These are phyloP conservation scores for Propithecus perrieri DNA, from an alignment of 2,797 vertebrate genomes.

Conservation along the genomic window DNA sequence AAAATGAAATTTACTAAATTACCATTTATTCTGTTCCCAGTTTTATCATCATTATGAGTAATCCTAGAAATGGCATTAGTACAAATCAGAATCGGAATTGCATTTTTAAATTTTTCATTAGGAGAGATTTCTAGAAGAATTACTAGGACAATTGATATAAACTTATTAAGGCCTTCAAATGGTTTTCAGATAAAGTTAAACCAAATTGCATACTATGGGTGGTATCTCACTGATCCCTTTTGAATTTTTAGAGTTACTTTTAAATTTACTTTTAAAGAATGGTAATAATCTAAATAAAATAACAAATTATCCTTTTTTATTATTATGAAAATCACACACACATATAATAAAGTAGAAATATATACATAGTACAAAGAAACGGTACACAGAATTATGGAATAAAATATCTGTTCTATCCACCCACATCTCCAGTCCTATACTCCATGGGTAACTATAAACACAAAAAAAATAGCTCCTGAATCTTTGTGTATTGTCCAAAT, in stretches of 20 bases:
- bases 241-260: not conserved
- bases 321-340: not conserved
- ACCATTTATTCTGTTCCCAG: not conserved
- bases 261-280: not conserved
- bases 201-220: not conserved
- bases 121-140: not conserved
- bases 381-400: not conserved
- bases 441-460: rapidly evolving
- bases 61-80: not conserved
- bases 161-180: not conserved
- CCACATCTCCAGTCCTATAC: not conserved
- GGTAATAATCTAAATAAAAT: not conserved
- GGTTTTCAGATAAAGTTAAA: not conserved
- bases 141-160: not conserved
- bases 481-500: no score
- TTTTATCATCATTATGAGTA: not conserved
- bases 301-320: not conserved
- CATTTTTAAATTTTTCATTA: not conserved
- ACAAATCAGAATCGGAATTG: not conserved
- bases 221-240: not conserved
- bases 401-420: not conserved
- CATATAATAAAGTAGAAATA: not conserved
- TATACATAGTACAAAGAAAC: not conserved
- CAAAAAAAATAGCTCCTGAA: not conserved
- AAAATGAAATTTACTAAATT: not conserved